Conservation (phyloP, 2,888 invertebrate genomes). For the Tyria jacobaeae region DNA sequence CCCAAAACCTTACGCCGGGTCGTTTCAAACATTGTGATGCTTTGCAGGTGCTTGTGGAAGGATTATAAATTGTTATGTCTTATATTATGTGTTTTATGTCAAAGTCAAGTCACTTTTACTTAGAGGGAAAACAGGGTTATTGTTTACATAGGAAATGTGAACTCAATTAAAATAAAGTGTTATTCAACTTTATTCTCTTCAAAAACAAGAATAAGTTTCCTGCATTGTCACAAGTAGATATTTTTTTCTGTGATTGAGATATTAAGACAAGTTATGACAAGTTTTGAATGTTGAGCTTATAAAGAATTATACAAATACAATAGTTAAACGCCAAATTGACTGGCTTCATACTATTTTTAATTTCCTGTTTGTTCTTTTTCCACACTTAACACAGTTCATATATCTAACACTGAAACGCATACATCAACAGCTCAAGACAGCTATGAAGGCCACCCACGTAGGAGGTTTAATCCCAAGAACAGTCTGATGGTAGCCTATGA, state of each 20-base stretch:
- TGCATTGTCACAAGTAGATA: neutral
- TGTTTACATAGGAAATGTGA: neutral
- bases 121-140: slow-evolving; percentile 28
- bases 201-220: slow-evolving; percentile 21
- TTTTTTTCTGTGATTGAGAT: neutral
- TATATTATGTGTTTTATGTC: slow-evolving; percentile 1
- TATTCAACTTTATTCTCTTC: slow-evolving; percentile 24
- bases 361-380: slow-evolving; percentile 16
- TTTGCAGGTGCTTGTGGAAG: slow-evolving; percentile 54
- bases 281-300: slow-evolving; percentile 1
- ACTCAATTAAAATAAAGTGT: neutral
- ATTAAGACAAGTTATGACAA: too few species aligned
- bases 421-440: slow-evolving; percentile 54
- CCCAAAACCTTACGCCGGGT: slow-evolving; percentile 36
- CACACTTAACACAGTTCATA: slow-evolving; percentile 19
- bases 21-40: slow-evolving; percentile 47
- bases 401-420: slow-evolving; percentile 26
- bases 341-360: slow-evolving; percentile 32
- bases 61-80: slow-evolving; percentile 36
- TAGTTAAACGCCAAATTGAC: slow-evolving; percentile 39
- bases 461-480: slow-evolving; percentile 71
- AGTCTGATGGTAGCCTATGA: slow-evolving; percentile 71
- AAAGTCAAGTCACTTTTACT: slow-evolving; percentile 22
- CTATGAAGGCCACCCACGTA: slow-evolving; percentile 56
- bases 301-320: neutral